phyloP scores from a whole-genome alignment of 2,888 invertebrate genomes.

The Tetramorium bicarinatum region DNA sequence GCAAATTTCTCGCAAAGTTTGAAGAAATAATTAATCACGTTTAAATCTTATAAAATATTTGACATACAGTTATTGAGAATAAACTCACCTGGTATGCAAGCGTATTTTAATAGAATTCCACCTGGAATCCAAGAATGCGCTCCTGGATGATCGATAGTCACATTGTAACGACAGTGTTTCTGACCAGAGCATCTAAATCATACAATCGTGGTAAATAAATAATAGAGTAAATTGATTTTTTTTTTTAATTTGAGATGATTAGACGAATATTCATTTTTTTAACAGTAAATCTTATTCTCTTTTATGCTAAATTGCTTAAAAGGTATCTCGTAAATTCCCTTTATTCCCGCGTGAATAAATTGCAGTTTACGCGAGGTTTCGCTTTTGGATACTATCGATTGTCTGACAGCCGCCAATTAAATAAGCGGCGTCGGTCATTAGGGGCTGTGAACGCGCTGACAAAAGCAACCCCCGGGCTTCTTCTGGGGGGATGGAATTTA shows the following conservation, averaged over 20 bases:
- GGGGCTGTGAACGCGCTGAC: slow-evolving; percentile 60
- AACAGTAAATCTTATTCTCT: neutral
- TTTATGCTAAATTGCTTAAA: neutral
- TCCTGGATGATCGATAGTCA: slow-evolving; percentile 90
- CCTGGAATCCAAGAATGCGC: slow-evolving; percentile 90
- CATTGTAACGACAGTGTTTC: slow-evolving; percentile 91
- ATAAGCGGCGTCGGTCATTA: slow-evolving; percentile 69
- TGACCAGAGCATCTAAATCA: slow-evolving; percentile 91
- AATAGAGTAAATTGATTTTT: neutral
- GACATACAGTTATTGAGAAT: too few species aligned
- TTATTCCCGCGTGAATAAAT: neutral
- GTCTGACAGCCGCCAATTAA: slow-evolving; percentile 65
- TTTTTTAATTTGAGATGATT: neutral
- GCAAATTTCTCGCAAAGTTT: neutral
- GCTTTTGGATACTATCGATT: slow-evolving; percentile 68
- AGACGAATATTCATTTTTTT: neutral
- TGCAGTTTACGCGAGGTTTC: slow-evolving; percentile 16
- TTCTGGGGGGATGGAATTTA: slow-evolving; percentile 34
- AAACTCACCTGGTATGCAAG: slow-evolving; percentile 91
- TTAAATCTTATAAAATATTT: neutral
- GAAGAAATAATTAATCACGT: neutral
- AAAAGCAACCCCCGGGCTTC: slow-evolving; percentile 44
- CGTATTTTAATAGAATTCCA: slow-evolving; percentile 90
- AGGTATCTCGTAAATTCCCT: neutral
- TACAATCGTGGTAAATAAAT: neutral